Percentiles rank a stretch among this genome's conserved stretches.
These are phyloP conservation scores for Crocodylus rhombifer DNA, from an alignment of 2,797 vertebrate species.

Conservation along the genomic window DNA sequence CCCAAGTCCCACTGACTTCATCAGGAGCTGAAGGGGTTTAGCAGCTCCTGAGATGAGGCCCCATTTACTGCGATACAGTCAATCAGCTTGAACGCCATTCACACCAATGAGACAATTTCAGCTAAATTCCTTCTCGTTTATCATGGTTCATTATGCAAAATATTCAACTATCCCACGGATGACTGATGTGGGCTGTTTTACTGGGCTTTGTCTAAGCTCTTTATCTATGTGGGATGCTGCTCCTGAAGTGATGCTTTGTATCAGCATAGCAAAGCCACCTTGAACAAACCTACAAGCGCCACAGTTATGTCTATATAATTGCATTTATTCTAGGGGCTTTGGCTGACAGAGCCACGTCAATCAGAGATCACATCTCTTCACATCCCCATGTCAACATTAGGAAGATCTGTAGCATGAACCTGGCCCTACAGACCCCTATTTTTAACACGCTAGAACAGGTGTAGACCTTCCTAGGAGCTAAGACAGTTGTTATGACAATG, in stretches of 20 bases:
- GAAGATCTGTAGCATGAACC: no score
- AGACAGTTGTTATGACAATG: not conserved
- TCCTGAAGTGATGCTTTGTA: not conserved
- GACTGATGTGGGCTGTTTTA: not conserved
- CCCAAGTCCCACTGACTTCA: not conserved
- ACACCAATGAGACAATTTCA: not conserved
- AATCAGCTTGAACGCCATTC: not conserved
- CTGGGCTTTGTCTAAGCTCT: not conserved
- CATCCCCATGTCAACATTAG: no score
- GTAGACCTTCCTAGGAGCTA: not conserved
- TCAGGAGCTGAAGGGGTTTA: not conserved
- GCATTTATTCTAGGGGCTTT: not conserved
- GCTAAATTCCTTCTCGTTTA: not conserved
- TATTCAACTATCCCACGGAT: not conserved
- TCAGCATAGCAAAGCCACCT: not conserved
- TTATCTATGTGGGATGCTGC: not conserved
- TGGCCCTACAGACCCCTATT: no score
- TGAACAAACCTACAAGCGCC: not conserved
- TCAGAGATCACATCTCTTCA: accelerated
- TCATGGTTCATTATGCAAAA: not conserved
- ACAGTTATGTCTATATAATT: accelerated
- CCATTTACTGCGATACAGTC: not conserved
- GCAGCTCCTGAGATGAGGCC: not conserved
- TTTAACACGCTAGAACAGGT: no score
- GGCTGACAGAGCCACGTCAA: accelerated